Conservation (phyloP, 2,888 invertebrate genomes). For the Bibio marci region DNA sequence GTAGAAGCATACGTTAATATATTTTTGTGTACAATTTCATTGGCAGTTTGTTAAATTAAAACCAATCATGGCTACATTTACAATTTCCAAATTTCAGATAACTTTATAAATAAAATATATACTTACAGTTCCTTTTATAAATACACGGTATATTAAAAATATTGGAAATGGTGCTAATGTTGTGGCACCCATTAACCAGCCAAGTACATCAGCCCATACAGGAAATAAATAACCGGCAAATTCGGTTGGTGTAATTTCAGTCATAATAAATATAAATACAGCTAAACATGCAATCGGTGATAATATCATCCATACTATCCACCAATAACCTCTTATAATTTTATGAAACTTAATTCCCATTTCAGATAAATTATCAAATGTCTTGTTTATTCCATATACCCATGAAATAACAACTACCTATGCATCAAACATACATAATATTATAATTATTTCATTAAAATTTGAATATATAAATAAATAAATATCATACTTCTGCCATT, state of each 20-base stretch:
- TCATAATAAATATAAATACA: slow-evolving; percentile 55
- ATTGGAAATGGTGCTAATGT: slow-evolving; percentile 53
- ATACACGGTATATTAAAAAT: slow-evolving; percentile 33
- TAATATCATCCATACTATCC: slow-evolving; percentile 48
- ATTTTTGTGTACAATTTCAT: no score
- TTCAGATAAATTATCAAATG: slow-evolving; percentile 36
- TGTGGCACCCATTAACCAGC: slow-evolving; percentile 51
- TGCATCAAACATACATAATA: no score
- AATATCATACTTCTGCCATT: slow-evolving; percentile 42
- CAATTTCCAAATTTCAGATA: no score
- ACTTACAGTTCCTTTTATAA: slow-evolving; percentile 13
- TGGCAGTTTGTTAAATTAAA: no score
- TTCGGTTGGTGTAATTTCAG: slow-evolving; percentile 41
- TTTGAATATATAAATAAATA: no score
- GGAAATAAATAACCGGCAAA: slow-evolving; percentile 55
- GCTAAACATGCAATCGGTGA: slow-evolving; percentile 53
- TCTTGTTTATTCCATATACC: slow-evolving; percentile 47
- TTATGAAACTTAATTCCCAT: slow-evolving; percentile 49
- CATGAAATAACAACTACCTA: slow-evolving; percentile 43
- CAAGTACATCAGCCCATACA: slow-evolving; percentile 47
- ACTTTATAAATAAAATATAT: slow-evolving; percentile 2
- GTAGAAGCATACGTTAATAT: no score
- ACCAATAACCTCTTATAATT: slow-evolving; percentile 48
- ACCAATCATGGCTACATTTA: no score
- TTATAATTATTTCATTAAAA: no score